Base-by-base conservation (phyloP, 2,888 invertebrate species). In the Adelognathus sp. region DNA sequence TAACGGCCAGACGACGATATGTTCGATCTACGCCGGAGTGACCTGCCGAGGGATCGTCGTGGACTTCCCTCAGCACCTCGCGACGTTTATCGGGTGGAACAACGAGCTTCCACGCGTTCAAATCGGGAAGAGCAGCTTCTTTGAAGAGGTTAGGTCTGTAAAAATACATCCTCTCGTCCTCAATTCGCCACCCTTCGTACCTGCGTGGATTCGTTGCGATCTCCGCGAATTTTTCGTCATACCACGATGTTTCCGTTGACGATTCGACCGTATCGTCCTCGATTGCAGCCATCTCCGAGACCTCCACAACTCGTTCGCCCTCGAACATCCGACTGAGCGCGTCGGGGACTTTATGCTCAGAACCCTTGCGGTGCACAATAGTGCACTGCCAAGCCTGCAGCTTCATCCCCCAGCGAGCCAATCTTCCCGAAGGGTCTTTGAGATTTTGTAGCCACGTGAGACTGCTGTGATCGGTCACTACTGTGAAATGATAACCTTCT, bases 381-480 rank as follows among this genome's bases (percentile, higher is more conserved):
- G n/a, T n/a, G n/a, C n/a, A n/a, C n/a, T n/a, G n/a, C n/a, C n/a
- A n/a, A n/a, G n/a, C n/a, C n/a, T n/a, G n/a, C n/a, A n/a, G 50
- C n/a, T 76, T 63, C 21, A 82, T 2, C 36, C 60, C 7, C 82
- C 80, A 80, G 1, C 73, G 50, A 1, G 71, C 80, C 0, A 76
- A 14, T 4, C 72, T 9, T 1, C 75, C 84, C 54, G 66, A 41
- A 0, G 85, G 85, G 31, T 83, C 73, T 9, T 86, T 82, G 2
- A 84, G 33, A 27, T 75, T 80, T 6, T 76, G 69, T 1, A 86
- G 58, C 86, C 84, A 87, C 2, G 56, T 41, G 0, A 87, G 46
- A 6, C 79, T 80, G n/a, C 52, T 24, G n/a, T 86, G 86, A 27
- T 86, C 85, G 0, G 84, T 87, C 0, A 86, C 73, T 85, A n/a